Evolutionary conservation across 2,113 vertebrate genomes (phyloP), one percentile per base, ranked within the genome.

Genomic region (Tragelaphus strepsiceros): DNA sequence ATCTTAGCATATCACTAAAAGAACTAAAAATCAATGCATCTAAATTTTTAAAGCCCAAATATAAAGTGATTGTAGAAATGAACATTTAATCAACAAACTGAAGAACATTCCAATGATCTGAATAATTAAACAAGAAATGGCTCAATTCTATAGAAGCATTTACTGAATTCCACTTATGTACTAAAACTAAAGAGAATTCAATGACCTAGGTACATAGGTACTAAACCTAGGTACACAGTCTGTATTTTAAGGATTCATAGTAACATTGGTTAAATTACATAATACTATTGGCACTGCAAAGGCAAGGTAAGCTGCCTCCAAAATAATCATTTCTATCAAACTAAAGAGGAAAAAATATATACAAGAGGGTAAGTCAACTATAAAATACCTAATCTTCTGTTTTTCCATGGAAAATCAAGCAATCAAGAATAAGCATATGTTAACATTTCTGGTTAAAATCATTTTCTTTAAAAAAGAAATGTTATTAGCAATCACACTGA

Each of bases 311-410:
- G 46, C 7, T 62, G 86, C 59, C 39, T 77, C 35, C 22, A 93
- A 94, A 95, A 88, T 35, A 97, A 88, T 11, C 14, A 88, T 53
- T 94, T 96, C 90, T 91, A 85, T 35, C 28, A 93, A 93, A 94
- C 39, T 61, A 64, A 87, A 96, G 32, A 15, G n/a, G 78, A 91
- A 93, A 90, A 87, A 35, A 82, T 35, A 86, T 10, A 32, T 2
- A 74, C 49, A 95, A 91, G 17, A 84, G 16, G 39, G 1, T 90
- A 89, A 43, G 5, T 46, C 26, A 91, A 96, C 21, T 91, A 62
- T 30, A 87, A 81, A 56, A 78, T 35, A 56, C 24, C 56, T 56
- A 78, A 51, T 83, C 90, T 74, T 82, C 93, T 85, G 15, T 35
- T 85, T 95, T 74, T 64, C 61, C 54, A 85, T 53, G 43, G 77